phyloP scores from a whole-genome alignment of 1,140 invertebrate species.

The Maconellicoccus hirsutus region DNA sequence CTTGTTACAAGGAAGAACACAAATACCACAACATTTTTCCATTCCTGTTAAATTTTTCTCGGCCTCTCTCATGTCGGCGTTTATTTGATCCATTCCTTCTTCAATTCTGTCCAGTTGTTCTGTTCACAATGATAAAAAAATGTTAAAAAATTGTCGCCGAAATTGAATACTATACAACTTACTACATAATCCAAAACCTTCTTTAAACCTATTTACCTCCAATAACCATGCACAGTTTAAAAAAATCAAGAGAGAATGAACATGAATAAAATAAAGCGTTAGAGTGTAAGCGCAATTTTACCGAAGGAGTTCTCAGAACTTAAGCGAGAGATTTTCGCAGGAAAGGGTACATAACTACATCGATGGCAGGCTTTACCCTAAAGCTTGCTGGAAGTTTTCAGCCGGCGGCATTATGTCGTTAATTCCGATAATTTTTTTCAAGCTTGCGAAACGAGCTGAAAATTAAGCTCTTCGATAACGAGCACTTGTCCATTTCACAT shows the following conservation, averaged over 20 bases:
- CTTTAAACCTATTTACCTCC: slow-evolving; percentile 16
- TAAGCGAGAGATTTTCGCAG: too few species aligned
- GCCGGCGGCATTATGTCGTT: too few species aligned
- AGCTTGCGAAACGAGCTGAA: too few species aligned
- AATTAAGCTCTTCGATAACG: too few species aligned
- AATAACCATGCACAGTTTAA: neutral
- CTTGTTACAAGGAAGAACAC: slow-evolving; percentile 96
- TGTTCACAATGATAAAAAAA: slow-evolving; percentile 36
- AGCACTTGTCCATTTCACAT: too few species aligned
- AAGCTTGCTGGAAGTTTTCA: too few species aligned
- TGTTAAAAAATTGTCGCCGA: neutral
- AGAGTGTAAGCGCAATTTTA: neutral
- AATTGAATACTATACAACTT: too few species aligned
- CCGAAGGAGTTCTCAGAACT: neutral
- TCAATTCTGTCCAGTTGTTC: slow-evolving; percentile 99
- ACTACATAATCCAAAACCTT: too few species aligned
- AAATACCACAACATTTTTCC: slow-evolving; percentile 99
- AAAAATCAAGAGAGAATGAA: neutral
- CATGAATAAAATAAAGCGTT: neutral
- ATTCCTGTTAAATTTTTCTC: slow-evolving; percentile 99
- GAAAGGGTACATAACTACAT: too few species aligned
- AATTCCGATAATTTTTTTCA: too few species aligned
- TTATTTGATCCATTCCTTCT: slow-evolving; percentile 99
- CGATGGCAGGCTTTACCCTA: too few species aligned
- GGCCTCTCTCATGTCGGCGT: slow-evolving; percentile 96